These are phyloP conservation scores for Pelodiscus sinensis DNA, from an alignment of 2,113 vertebrate genomes.

Conservation along the genomic window DNA sequence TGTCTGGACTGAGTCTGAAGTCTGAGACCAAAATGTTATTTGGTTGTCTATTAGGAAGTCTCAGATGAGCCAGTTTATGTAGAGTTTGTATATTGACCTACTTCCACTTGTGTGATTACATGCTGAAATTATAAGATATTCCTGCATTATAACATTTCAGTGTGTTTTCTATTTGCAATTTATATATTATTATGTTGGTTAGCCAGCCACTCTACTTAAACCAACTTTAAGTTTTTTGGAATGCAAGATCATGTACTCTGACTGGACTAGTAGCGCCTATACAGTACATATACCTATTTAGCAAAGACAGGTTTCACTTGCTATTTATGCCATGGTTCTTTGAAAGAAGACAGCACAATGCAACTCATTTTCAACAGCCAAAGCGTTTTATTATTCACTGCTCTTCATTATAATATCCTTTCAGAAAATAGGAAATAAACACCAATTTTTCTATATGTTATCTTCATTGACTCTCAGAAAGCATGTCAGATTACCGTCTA, in stretches of 20 bases:
- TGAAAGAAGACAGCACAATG: not conserved
- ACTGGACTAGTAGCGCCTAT: not conserved
- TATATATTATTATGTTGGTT: not conserved
- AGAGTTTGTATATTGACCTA: not conserved
- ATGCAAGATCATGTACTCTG: not conserved
- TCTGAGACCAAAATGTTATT: not conserved
- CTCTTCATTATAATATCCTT: not conserved
- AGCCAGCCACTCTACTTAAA: not conserved
- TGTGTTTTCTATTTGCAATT: not conserved
- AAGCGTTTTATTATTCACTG: not conserved
- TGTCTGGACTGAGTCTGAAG: not conserved
- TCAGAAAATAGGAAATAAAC: too few species aligned
- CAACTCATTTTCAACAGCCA: not conserved
- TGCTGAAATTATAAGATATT: not conserved
- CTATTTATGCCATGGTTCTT: not conserved
- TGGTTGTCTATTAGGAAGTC: not conserved
- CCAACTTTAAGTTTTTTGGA: too few species aligned
- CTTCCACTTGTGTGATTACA: not conserved
- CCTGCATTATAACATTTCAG: not conserved
- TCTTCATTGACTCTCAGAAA: not conserved
- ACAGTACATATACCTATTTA: not conserved
- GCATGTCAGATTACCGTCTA: not conserved
- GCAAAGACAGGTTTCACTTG: not conserved
- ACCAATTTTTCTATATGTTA: too few species aligned
- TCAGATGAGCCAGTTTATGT: not conserved